These are phyloP conservation scores for Ylistrum balloti DNA, from an alignment of 1,140 invertebrate genomes.

Conservation along the genomic window DNA sequence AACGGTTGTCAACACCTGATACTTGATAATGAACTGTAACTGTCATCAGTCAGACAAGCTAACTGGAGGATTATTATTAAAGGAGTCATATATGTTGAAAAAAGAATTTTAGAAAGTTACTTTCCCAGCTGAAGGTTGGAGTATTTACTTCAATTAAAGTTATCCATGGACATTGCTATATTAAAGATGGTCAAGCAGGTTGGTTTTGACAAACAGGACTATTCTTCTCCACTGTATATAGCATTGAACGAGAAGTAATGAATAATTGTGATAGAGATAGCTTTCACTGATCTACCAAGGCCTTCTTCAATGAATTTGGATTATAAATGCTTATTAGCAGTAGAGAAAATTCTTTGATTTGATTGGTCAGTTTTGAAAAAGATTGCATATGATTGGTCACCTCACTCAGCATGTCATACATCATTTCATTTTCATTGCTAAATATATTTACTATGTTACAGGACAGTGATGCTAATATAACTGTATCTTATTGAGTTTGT, in stretches of 20 bases:
- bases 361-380: neutral
- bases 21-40: too few relatives aligned
- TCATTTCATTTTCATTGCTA: neutral
- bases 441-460: neutral
- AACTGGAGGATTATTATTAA: too few relatives aligned
- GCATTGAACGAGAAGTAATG: neutral
- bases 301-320: neutral
- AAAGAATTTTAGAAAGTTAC: too few relatives aligned
- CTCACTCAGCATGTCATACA: neutral
- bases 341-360: neutral
- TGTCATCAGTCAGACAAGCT: too few relatives aligned
- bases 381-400: neutral
- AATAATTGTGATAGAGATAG: neutral
- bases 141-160: too few relatives aligned
- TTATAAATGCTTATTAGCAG: neutral
- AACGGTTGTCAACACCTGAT: too few relatives aligned
- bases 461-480: conserved; percentile 20
- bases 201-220: neutral
- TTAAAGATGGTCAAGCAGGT: too few relatives aligned
- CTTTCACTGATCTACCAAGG: neutral
- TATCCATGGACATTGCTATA: too few relatives aligned
- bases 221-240: neutral
- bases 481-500: neutral
- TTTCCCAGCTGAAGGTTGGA: too few relatives aligned
- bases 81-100: too few relatives aligned